A percentile compares a stretch with the other conserved stretches of the same genome.
These are phyloP conservation scores for Phyto melanocephala DNA, from an alignment of 2,888 invertebrate species.

Conservation along the genomic window DNA sequence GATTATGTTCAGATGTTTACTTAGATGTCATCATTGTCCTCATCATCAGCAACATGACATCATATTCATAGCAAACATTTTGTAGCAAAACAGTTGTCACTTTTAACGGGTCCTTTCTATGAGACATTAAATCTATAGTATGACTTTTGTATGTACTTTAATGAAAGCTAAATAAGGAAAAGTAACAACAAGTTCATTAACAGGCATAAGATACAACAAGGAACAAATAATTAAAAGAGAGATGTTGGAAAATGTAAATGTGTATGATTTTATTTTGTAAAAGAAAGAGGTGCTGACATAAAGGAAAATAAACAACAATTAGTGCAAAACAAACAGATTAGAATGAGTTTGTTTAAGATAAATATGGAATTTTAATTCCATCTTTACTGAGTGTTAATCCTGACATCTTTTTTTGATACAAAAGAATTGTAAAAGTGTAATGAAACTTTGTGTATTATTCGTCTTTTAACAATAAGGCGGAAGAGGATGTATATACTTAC, in stretches of 20 bases:
- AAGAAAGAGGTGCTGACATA: background rate
- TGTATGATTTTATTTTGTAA: background rate
- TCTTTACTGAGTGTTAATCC: too few relatives aligned
- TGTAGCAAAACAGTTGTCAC: slow-evolving; percentile 43
- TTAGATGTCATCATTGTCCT: slow-evolving; percentile 54
- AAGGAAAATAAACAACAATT: background rate
- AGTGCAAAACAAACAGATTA: background rate
- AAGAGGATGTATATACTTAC: too few relatives aligned
- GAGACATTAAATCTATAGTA: slow-evolving; percentile 5
- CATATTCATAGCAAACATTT: background rate
- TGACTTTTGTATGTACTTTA: slow-evolving; percentile 46
- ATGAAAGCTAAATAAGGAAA: slow-evolving; percentile 57
- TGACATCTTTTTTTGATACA: too few relatives aligned
- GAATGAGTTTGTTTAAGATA: background rate
- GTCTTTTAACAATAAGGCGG: too few relatives aligned
- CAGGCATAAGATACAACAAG: slow-evolving; percentile 1
- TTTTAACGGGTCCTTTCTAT: background rate
- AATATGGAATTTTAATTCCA: too few relatives aligned
- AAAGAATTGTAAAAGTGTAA: too few relatives aligned
- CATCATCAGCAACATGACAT: slow-evolving; percentile 8
- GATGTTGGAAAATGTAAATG: background rate
- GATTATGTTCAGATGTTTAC: slow-evolving; percentile 56
- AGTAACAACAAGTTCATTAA: slow-evolving; percentile 57
- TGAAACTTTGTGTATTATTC: too few relatives aligned
- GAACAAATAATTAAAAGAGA: background rate